phyloP scores from a whole-genome alignment of 2,113 vertebrate species.

The Spilogale gracilis region DNA sequence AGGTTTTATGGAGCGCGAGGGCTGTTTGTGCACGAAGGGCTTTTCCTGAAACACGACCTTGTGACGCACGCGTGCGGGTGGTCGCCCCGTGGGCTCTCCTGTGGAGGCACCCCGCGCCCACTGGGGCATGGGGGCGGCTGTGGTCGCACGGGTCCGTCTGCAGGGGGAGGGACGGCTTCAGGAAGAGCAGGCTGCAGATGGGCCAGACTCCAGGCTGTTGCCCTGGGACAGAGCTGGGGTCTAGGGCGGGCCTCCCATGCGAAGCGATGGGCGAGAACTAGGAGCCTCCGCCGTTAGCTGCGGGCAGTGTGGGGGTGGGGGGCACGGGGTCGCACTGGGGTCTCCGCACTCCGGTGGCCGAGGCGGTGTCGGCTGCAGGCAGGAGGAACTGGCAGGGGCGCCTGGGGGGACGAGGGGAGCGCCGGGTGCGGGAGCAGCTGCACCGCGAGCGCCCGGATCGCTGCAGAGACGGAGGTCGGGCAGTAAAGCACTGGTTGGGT shows the following conservation, averaged over 20 bases:
- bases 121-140: no score
- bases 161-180: background rate
- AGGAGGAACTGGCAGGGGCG: accelerated
- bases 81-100: background rate
- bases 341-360: accelerated
- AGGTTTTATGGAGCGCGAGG: accelerated
- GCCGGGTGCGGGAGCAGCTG: no score
- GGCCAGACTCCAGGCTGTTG: accelerated
- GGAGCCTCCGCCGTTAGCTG: accelerated
- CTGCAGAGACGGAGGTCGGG: background rate
- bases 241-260: background rate
- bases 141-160: no score
- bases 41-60: background rate
- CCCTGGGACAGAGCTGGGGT: accelerated
- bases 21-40: accelerated
- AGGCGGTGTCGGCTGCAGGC: background rate
- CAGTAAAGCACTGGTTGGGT: accelerated
- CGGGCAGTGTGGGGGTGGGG: background rate
- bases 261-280: background rate
- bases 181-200: background rate
- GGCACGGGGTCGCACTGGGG: no score
- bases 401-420: background rate
- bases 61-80: accelerated
- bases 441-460: accelerated
- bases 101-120: no score